Evolutionary conservation across 2,888 invertebrate species (phyloP), one percentile per base, ranked within the genome.

Genomic region (Brassicogethes aeneus): DNA sequence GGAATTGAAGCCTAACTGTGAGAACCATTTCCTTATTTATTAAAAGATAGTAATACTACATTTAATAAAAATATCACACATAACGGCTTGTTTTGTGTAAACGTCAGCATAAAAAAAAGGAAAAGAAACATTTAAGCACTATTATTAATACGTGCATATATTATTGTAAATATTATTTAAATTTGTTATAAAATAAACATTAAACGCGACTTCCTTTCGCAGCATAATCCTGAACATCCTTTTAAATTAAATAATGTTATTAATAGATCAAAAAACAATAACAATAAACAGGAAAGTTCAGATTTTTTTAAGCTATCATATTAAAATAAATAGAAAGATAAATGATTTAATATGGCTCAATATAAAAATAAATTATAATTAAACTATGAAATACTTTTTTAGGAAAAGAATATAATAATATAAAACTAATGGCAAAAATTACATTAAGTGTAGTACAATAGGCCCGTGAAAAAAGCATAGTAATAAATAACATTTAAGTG

Each of bases 201-300:
- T n/a, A n/a, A n/a, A n/a, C n/a, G n/a, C n/a, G n/a, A n/a, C 23
- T 23, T 23, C 23, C 23, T 23, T 23, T 23, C 23, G 23, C 23
- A 7, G 23, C 23, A 23, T 23, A 23, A 23, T 23, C 23, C 23
- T 5, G 23, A 7, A 23, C 23, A 7, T 23, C 23, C 23, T 23
- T 23, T 10, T 23, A 23, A 23, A 23, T 23, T 7, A 23, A 7
- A 23, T 10, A 23, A 7, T 10, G 10, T 23, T 23, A 23, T 23
- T 23, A 23, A 23, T 23, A 23, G 23, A 23, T 23, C n/a, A n/a
- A n/a, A n/a, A n/a, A n/a, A 23, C 23, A 23, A 23, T 23, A 23
- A 23, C 23, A 23, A 23, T 23, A 23, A 23, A 23, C 10, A 5
- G 10, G 23, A 10, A 23, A 23, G 23, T 23, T 7, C 10, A 23